Evolutionary conservation across 2,113 vertebrate genomes (phyloP).

Genomic region (Chinchilla lanigera): DNA sequence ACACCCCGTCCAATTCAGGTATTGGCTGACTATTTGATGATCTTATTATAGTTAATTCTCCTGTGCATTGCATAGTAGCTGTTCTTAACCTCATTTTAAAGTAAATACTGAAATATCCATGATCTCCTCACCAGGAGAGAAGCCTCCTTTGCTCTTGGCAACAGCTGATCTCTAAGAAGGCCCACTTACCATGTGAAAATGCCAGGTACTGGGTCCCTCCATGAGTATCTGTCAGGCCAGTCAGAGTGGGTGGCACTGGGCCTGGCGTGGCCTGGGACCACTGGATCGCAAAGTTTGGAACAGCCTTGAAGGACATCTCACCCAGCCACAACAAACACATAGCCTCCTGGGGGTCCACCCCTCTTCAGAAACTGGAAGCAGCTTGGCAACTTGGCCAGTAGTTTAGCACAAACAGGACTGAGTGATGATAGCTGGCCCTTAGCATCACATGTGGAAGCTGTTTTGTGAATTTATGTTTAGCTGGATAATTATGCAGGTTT

Average conservation of each 20-base stretch:
- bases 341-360: neutral
- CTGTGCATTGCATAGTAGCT: neutral
- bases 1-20: neutral
- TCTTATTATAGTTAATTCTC: neutral
- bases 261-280: neutral
- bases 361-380: neutral
- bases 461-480: neutral
- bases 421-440: too few relatives aligned
- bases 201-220: rapidly evolving
- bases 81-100: neutral
- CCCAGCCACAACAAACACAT: neutral
- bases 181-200: neutral
- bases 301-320: rapidly evolving
- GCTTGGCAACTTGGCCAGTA: neutral
- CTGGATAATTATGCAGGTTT: neutral
- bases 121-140: rapidly evolving
- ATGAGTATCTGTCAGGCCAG: neutral
- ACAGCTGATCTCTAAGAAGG: neutral
- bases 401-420: too few relatives aligned
- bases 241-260: too few relatives aligned
- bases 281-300: neutral
- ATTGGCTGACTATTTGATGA: too few relatives aligned
- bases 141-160: neutral
- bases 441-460: neutral
- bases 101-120: neutral